Evolutionary conservation across 2,797 vertebrate genomes (phyloP).

Genomic region (Cirrhinus mrigala): DNA sequence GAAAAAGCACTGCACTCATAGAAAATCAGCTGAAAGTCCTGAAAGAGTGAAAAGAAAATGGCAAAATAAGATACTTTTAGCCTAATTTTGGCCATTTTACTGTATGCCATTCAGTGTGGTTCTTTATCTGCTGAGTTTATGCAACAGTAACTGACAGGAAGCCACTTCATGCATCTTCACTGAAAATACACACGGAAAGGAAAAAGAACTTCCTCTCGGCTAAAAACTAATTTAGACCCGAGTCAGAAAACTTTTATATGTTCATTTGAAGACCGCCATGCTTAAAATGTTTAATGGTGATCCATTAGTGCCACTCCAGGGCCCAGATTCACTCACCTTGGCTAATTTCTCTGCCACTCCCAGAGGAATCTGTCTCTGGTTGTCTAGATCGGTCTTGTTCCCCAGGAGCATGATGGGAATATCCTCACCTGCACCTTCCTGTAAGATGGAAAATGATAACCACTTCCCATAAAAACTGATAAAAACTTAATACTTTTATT

Average conservation of each 20-base stretch:
- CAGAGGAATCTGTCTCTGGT: slow-evolving; percentile 82
- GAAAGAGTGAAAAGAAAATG: slow-evolving; percentile 33
- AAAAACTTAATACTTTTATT: neutral
- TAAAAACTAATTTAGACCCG: neutral
- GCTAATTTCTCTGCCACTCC: slow-evolving; percentile 84
- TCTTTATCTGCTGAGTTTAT: neutral
- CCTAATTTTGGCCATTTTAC: neutral
- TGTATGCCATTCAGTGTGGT: neutral
- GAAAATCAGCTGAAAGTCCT: slow-evolving; percentile 88
- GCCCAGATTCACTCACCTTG: slow-evolving; percentile 77
- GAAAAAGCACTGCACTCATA: slow-evolving; percentile 92
- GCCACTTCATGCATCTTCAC: neutral
- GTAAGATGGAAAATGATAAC: neutral
- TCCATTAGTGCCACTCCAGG: slow-evolving; percentile 26
- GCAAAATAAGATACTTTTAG: neutral
- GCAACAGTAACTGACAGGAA: slow-evolving; percentile 3
- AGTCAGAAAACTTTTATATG: slow-evolving; percentile 14
- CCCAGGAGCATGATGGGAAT: slow-evolving; percentile 89
- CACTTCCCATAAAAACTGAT: neutral
- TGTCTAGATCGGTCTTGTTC: slow-evolving; percentile 90
- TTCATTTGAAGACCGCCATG: neutral
- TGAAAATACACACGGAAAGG: neutral
- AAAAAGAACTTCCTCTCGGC: neutral
- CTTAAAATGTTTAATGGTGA: neutral
- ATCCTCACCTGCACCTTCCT: slow-evolving; percentile 88